Evolutionary conservation across 2,113 vertebrate species (phyloP), one percentile per base, ranked within the genome.

Genomic region (Connochaetes taurinus): DNA sequence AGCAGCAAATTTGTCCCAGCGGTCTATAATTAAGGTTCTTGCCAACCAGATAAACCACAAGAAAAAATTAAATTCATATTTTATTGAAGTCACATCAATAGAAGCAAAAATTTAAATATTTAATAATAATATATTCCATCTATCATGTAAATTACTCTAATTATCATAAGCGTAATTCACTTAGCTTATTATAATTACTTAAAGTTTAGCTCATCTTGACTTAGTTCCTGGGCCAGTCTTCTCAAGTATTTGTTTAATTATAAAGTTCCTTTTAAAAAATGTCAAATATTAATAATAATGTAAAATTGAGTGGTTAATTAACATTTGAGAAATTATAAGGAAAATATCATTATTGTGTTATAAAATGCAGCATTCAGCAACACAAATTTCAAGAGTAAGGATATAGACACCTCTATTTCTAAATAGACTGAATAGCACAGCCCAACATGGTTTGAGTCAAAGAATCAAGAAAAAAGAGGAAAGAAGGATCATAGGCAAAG

Each of bases 251-350:
- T 90, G 62, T 87, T 98, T 97, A 76, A 90, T 60, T 82, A 91
- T 82, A 67, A 96, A 98, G 60, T 95, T 97, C 88, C 29, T 93
- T 98, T 97, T 90, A 93, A 96, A 90, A 80, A 97, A 97, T 96
- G 80, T 87, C 62, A 93, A 97, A n/a, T 53, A 82, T 86, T 86
- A 95, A 71, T 90, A 96, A 80, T 95, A 90, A 91, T 83, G 71
- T 11, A 96, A 74, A 25, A 93, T 74, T 82, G 52, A 96, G 45
- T 91, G 43, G 52, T 93, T 93, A 88, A 85, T 53, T 82, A 82
- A 52, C 27, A 92, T 60, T 19, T 86, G 27, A 87, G 67, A 91
- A 83, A 78, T 86, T 86, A 58, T 57, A 96, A 91, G 52, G 88
- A 95, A 92, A 95, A 92, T 45, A 45, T 36, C 33, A 94, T 47